phyloP scores from a whole-genome alignment of 2,888 invertebrate genomes.

The Adineta ricciae region DNA sequence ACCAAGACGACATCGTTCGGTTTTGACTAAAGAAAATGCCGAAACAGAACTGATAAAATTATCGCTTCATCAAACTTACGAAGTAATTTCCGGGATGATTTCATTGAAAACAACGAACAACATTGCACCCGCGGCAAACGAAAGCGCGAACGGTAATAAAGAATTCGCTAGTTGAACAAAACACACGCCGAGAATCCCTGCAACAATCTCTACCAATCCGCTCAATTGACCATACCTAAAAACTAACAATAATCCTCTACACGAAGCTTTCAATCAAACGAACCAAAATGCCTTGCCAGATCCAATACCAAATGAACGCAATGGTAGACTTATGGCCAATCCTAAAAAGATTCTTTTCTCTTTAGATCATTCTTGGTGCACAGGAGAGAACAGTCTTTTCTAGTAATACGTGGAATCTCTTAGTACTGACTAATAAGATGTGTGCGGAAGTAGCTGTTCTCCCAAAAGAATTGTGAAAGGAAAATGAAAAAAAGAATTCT shows the following conservation, averaged over 20 bases:
- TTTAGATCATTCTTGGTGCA: no score
- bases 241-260: not conserved
- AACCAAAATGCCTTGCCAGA: conserved; percentile 79
- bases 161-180: conserved; percentile 55
- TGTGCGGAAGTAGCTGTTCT: not conserved
- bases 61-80: not conserved
- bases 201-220: conserved; percentile 94
- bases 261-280: conserved; percentile 42
- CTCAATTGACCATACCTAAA: conserved; percentile 85
- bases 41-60: not conserved
- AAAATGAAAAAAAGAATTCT: not conserved
- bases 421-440: not conserved
- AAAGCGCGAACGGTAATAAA: not conserved
- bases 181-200: conserved; percentile 79
- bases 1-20: not conserved
- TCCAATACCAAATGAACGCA: conserved; percentile 88
- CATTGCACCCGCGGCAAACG: conserved; percentile 45
- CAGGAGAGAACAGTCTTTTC: no score
- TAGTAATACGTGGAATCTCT: not conserved
- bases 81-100: not conserved
- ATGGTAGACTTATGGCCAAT: conserved; percentile 83
- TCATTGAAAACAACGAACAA: conserved; percentile 38
- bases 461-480: not conserved
- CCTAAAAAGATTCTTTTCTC: conserved; percentile 53
- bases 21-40: not conserved